Base-by-base conservation (phyloP, 2,113 vertebrate species). In the Chionodraco myersi region DNA sequence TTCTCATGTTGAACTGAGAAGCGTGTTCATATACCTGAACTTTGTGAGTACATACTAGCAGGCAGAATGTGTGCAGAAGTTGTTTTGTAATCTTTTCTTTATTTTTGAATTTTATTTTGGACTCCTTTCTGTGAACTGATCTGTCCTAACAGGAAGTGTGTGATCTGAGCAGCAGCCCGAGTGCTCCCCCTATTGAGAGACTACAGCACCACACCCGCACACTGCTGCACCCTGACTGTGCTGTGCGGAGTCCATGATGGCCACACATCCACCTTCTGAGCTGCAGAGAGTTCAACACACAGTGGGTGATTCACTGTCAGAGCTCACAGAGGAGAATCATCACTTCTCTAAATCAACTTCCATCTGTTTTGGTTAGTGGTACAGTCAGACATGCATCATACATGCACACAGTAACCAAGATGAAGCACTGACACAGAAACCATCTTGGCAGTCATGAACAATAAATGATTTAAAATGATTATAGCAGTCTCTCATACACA, bases 161-260 rank as follows among this genome's bases (percentile, higher is more conserved):
- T 53, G 41, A 14, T 5, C 16, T 66, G 34, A 77, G 64, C 67
- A 49, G 66, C 26, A 85, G 89, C 80, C 44, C 72, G 18, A 80
- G 77, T 85, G 84, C 90, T 88, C 93, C 91, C 88, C 84, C 93
- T 86, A 80, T 86, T 85, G 91, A 72, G 53, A 7, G 3, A 13
- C 54, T 44, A 6, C 21, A 47, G 63, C 57, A 86, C 67, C 18
- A 11, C 84, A 77, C 36, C 15, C 2, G 13, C 13, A 54, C 15
- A 30, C 14, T 21, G 44, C 11, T 41, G 36, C 58, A 23, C 45
- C 13, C 53, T 44, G n/a, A 36, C 48, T 52, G 47, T 45, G n/a
- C 18, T 44, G 51, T 53, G 9, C 41, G 41, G 34, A 73, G 48
- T 41, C 47, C 68, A 52, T 21, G 47, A 6, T 51, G 30, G 16